Base-by-base conservation (phyloP, 2,113 vertebrate species). In the Dasyornis broadbenti region DNA sequence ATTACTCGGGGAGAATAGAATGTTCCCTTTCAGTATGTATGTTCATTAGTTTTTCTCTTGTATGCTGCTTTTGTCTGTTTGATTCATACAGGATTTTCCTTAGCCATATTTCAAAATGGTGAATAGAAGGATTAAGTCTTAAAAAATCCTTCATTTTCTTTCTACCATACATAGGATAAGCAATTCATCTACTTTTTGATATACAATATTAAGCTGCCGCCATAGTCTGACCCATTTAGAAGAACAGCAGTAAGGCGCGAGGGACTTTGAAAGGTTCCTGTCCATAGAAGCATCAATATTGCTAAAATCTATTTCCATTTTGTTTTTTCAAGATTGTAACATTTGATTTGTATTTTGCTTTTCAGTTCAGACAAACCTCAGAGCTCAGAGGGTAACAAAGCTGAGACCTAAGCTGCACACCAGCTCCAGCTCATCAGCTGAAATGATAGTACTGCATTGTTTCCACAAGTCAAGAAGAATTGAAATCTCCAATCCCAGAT, bases 1-100 rank as follows among this genome's bases (percentile, higher is more conserved):
- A 92, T 92, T 94, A 88, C 90, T 93, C 66, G 42, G 42, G 90
- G 59, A 90, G 85, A 96, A 97, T 82, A 96, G 95, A 97, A 95
- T 89, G 87, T 92, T 94, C 95, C 71, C 75, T 95, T 95, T 95
- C 75, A 94, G 45, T 77, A 61, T 10, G 56, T 61, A 90, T 0
- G 1, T 90, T 94, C 87, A 77, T 84, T 94, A 82, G 63, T 86
- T 94, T 83, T 83, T 50, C 65, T 79, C 86, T 86, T 83, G 39
- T 47, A 73, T 65, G 39, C 50, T 6, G 9, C 17, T 90, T 95
- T 87, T 95, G 60, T 61, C 56, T 1, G 0, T 91, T 94, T 82
- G 40, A 87, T 91, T 92, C 50, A 37, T 49, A 84, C 12, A 82
- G 56, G 78, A 82, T 68, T 94, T 94, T 86, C 39, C 68, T 82